Evolutionary conservation across 2,888 invertebrate genomes (phyloP).

Genomic region (Clunio marinus): DNA sequence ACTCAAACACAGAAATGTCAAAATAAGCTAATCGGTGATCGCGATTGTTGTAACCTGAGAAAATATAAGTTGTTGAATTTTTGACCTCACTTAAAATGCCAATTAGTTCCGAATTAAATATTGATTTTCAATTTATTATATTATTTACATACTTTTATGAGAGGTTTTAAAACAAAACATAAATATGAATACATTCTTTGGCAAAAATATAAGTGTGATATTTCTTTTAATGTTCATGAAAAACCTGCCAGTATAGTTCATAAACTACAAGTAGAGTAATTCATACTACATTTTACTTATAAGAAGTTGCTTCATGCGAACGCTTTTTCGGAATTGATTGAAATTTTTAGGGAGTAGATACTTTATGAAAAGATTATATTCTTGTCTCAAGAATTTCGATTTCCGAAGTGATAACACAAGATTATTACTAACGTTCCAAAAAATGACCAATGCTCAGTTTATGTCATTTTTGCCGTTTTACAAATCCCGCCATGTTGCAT

Average conservation of each 20-base stretch:
- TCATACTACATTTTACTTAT: background rate
- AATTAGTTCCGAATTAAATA: constrained; percentile 38
- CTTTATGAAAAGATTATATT: constrained; percentile 8
- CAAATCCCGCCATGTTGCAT: too few relatives aligned
- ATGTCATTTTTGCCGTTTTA: too few relatives aligned
- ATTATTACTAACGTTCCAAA: background rate
- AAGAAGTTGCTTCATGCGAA: background rate
- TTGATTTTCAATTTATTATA: background rate
- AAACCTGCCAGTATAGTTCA: too few relatives aligned
- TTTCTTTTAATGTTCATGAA: too few relatives aligned
- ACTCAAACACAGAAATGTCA: too few relatives aligned
- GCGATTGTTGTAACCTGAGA: constrained; percentile 11
- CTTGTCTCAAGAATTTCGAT: constrained; percentile 26
- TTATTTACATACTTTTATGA: background rate
- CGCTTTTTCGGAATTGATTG: constrained; percentile 32
- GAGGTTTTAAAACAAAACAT: too few relatives aligned
- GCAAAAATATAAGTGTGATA: too few relatives aligned
- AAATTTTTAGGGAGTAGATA: constrained; percentile 17
- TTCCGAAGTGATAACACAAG: constrained; percentile 12
- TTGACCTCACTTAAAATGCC: constrained; percentile 11
- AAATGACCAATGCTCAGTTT: too few relatives aligned
- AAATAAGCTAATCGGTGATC: background rate
- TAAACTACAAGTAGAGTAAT: too few relatives aligned
- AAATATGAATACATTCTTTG: too few relatives aligned
- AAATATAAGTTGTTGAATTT: constrained; percentile 3